Evolutionary conservation across 2,797 vertebrate genomes (phyloP), one percentile per base, ranked within the genome.

Genomic region (Perodicticus potto): DNA sequence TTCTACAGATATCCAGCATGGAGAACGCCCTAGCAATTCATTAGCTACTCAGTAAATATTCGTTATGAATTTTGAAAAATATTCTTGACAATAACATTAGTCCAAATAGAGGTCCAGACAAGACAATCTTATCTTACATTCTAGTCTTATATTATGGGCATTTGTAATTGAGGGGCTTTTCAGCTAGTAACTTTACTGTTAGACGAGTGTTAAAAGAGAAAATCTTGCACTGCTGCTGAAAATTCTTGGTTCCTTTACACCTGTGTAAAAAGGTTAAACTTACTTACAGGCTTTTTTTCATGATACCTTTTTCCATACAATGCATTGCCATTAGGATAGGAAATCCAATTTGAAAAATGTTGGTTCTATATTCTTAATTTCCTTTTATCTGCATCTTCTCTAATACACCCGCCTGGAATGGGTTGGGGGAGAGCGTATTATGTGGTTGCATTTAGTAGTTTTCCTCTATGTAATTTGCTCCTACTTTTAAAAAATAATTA

Each of bases 1-100:
- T 40, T 80, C 82, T 55, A 27, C 76, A 23, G 25, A 59, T 69
- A 22, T 7, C 29, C n/a, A 88, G 9, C 45, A 1, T 27, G 13
- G 32, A 86, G 34, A 53, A 73, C 6, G n/a, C 4, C 20, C 27
- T 81, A 19, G 4, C 10, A 67, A 25, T 88, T 83, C 61, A n/a
- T 78, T 74, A 69, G 4, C 81, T 70, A 76, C 22, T 91, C n/a
- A 94, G 12, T 86, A 53, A 85, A 76, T 77, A 53, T 70, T 63
- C 86, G 13, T 63, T n/a, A 32, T 65, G 25, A 65, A 45, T 45
- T 87, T 82, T 76, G 34, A 32, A 92, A 6, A 69, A 65, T 32
- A 34, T 49, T 89, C 45, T 45, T 45, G n/a, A 83, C 74, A 92
- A 43, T 67, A 12, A 32, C 22, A 63, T 72, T 59, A 82, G 19